Conservation (phyloP, 92 coral and sea anemone species). For the Zoanthus solanderi region DNA sequence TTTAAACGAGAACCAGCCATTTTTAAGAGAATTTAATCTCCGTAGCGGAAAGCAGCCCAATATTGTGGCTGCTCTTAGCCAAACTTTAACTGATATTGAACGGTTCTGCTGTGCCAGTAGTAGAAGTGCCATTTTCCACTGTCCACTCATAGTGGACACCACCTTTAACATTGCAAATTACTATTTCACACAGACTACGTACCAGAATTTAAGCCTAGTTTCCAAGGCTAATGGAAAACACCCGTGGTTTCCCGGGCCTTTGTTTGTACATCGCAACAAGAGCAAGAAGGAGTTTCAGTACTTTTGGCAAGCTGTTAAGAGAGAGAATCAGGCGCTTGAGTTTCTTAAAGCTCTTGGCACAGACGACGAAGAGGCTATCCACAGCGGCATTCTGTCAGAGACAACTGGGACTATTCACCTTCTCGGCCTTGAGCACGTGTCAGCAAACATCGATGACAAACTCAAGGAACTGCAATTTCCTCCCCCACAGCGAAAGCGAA, state of each 20-base stretch:
- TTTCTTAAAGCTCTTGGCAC: conserved; percentile 43
- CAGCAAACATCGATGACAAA: conserved; percentile 52
- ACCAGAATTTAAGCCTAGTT: conserved; percentile 28
- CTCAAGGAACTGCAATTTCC: conserved; percentile 61
- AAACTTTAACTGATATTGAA: conserved; percentile 38
- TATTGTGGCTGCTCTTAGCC: conserved; percentile 50
- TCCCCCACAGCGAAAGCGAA: conserved; percentile 32
- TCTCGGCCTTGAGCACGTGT: conserved; percentile 59
- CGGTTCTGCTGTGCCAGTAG: conserved; percentile 33
- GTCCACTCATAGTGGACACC: conserved; percentile 49
- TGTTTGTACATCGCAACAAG: conserved; percentile 63
- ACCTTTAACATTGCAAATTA: conserved; percentile 45
- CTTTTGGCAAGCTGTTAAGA: conserved; percentile 66
- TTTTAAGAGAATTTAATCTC: conserved; percentile 29
- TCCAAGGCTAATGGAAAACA: conserved; percentile 32
- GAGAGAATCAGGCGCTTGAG: conserved; percentile 40
- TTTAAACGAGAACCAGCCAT: conserved; percentile 46
- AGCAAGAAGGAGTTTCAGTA: conserved; percentile 44
- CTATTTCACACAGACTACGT: conserved; percentile 54
- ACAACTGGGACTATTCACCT: conserved; percentile 63
- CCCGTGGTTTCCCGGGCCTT: conserved; percentile 61
- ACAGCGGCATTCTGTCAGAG: conserved; percentile 54
- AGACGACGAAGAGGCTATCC: conserved; percentile 51
- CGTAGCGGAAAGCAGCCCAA: conserved; percentile 63
- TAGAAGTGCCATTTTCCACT: neutral